Base-by-base conservation (phyloP, 1,140 invertebrate species). In the Diabrotica undecimpunctata region DNA sequence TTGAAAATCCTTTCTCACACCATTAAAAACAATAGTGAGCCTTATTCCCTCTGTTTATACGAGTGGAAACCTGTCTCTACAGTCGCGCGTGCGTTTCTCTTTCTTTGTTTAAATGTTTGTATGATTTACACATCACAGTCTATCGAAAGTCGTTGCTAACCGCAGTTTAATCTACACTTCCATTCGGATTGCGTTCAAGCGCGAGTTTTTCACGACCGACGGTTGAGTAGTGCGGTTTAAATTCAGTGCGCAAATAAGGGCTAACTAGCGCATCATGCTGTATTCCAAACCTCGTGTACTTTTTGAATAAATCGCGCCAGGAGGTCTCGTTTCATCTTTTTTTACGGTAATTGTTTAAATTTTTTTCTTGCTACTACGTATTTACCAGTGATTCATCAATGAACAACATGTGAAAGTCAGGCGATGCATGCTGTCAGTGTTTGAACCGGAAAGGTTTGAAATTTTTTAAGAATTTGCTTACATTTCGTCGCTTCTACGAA, bases 11-110 rank as follows among this genome's bases (percentile, higher is more conserved):
- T 53, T 65, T 46, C 66, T 56, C 65, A 66, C 69, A 65, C 68
- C 53, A 12, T 14, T 61, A 68, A 72, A 72, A 72, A 70, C 66
- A 70, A 70, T 67, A 62, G 61, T 68, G 61, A 56, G 70, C 71
- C 71, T 72, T 70, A 68, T 68, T 66, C 57, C 70, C 68, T 67
- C 54, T 68, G 61, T 66, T 67, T 66, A 70, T 66, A 64, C 62
- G 64, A 61, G 55, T 66, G 66, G 64, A 61, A 65, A 64, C 55
- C 64, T 55, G 66, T 55, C 66, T 69, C 68, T 67, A 64, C 68
- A 62, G 59, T 64, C 66, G 62, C 68, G 68, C 66, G 64, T 64
- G 55, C 65, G 64, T 46, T 14, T 61, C 58, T 71, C 70, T 59
- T 61, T 64, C 50, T 61, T 41, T 13, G 37, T 14, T 46, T 37